A percentile compares a stretch with the other conserved stretches of the same genome.
Evolutionary conservation across 2,797 vertebrate genomes (phyloP).

Genomic region (Myioborus miniatus): DNA sequence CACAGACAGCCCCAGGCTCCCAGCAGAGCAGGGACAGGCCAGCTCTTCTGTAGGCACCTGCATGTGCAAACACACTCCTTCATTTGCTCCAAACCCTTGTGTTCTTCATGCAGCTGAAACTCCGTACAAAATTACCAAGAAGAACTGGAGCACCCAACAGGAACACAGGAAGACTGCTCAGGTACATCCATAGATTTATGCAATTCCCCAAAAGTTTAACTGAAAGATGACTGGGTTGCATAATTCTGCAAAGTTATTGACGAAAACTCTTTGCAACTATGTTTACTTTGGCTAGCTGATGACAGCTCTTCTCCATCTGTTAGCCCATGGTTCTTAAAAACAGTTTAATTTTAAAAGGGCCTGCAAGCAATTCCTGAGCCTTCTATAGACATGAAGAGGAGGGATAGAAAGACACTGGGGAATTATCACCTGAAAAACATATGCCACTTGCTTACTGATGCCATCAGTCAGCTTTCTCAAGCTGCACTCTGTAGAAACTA

Average conservation of each 20-base stretch:
- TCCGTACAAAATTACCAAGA: neutral
- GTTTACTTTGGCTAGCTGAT: neutral
- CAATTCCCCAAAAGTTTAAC: neutral
- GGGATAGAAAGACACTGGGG: neutral
- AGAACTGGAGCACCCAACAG: neutral
- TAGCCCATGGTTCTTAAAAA: neutral
- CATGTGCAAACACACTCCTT: neutral
- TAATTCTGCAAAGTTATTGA: neutral
- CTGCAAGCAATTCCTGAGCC: neutral
- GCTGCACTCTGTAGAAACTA: neutral
- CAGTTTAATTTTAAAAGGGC: neutral
- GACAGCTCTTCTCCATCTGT: conserved; percentile 13
- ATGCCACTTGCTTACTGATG: neutral
- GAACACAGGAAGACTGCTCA: neutral
- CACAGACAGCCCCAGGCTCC: rapidly evolving
- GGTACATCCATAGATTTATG: neutral
- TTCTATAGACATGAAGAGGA: neutral
- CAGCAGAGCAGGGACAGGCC: neutral
- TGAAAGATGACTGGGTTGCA: neutral
- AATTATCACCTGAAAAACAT: neutral
- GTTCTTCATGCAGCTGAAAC: neutral
- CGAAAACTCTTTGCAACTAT: neutral
- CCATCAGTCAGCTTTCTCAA: neutral
- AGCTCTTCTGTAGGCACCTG: neutral
- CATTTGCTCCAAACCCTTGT: neutral